Evolutionary conservation across 1,140 invertebrate species (phyloP).

Genomic region (Bombus sibiricus): DNA sequence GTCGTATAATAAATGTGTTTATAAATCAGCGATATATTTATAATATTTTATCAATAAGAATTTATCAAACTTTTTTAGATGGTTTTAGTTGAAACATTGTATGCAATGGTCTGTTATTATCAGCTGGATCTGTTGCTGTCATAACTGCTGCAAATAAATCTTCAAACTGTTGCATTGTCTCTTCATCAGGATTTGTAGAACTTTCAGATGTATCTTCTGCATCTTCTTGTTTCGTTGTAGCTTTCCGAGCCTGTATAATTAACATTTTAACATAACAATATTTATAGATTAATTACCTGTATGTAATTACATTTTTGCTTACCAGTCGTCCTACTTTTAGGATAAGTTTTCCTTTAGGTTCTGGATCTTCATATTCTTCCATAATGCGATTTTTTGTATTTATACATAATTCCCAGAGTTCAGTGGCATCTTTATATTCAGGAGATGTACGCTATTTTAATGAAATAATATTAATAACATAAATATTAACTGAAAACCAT

Average conservation of each 20-base stretch:
- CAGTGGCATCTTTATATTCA: slow-evolving; percentile 95
- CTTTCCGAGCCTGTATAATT: slow-evolving; percentile 77
- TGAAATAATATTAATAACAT: neutral
- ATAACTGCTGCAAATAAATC: slow-evolving; percentile 93
- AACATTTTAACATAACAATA: neutral
- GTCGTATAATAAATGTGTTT: slow-evolving; percentile 2
- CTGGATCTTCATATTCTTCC: slow-evolving; percentile 82
- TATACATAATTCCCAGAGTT: slow-evolving; percentile 93
- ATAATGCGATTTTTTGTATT: slow-evolving; percentile 82
- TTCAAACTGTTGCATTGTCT: slow-evolving; percentile 87
- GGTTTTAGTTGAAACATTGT: slow-evolving; percentile 95
- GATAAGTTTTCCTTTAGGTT: slow-evolving; percentile 84
- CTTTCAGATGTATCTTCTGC: slow-evolving; percentile 88
- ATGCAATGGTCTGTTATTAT: slow-evolving; percentile 92
- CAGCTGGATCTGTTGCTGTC: slow-evolving; percentile 88
- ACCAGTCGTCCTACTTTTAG: slow-evolving; percentile 84
- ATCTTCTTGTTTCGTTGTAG: slow-evolving; percentile 81
- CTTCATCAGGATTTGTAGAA: slow-evolving; percentile 88
- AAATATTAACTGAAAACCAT: neutral
- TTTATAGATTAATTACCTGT: neutral
- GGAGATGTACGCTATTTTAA: slow-evolving; percentile 86
- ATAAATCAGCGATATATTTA: neutral
- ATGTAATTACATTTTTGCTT: slow-evolving; percentile 44
- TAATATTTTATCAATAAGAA: slow-evolving; percentile 11
- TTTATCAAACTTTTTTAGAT: slow-evolving; percentile 86